Evolutionary conservation across 2,113 vertebrate species (phyloP), one percentile per base, ranked within the genome.

Genomic region (Dromas ardeola): DNA sequence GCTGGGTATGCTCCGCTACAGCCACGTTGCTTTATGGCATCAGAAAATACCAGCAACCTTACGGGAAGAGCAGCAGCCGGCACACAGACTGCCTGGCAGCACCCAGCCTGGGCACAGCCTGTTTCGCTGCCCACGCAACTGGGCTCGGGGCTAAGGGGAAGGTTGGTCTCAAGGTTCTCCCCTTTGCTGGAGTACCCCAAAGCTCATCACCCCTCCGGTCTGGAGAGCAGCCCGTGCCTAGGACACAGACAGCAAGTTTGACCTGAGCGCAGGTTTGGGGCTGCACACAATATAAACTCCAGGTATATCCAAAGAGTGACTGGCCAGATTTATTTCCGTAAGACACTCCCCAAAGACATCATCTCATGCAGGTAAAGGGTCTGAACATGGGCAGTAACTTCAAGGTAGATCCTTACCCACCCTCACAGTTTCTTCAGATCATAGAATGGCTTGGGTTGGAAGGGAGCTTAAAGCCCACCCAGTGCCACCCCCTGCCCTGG

Each of bases 191-290:
- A 11, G 17, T 8, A 21, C 13, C 11, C 17, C 32, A 47, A 71
- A 87, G 49, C 32, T 93, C 62, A 61, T 8, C 43, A 25, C 1
- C 16, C 6, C 19, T 14, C 40, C 0, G 1, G 15, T 88, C 5
- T 49, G 62, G 43, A 59, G 74, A 21, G 74, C 34, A 49, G 55
- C 19, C 5, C 3, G 1, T 5, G 23, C 43, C 74, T 52, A 43
- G 27, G 81, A 49, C 45, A 26, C 0, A 32, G 40, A 22, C n/a
- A 1, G 38, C 0, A 1, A 69, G 30, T 29, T 26, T 36, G 30
- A n/a, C 23, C 27, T 2, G 14, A 87, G 69, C 26, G 76, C 36
- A 67, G 34, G 25, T 30, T 81, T 83, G 45, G 27, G 25, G 49
- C 62, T 83, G 36, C 0, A 0, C 52, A 18, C 11, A 27, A 40